Evolutionary conservation across 2,888 invertebrate species (phyloP), one percentile per base, ranked within the genome.

Genomic region (Idaea aversata): DNA sequence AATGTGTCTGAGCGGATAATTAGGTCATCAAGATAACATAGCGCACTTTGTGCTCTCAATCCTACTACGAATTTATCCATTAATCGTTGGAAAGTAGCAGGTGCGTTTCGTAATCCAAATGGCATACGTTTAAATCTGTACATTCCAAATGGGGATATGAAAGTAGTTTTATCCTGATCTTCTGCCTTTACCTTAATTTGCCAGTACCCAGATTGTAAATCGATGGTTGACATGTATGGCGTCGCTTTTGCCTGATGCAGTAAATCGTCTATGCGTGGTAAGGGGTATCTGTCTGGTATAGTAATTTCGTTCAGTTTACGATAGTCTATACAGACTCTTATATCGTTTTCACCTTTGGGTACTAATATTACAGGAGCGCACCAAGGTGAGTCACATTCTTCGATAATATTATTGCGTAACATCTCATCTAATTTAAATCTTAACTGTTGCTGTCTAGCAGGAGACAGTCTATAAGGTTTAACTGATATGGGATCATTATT

Each of bases 181-280:
- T 72, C 69, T 10, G 78, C 75, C 4, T 65, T 67, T 0, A 78
- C 65, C 15, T 67, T 74, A 0, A 80, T 69, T 61, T 79, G 78
- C 75, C 76, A 79, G 57, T 80, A 79, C 0, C 78, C 79, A n/a
- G 78, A 60, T 6, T 66, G 66, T 1, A 80, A 65, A 63, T 80
- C 78, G 0, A 80, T 62, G 2, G 75, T 73, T 3, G 67, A 66
- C 77, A 80, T 77, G 16, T 61, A 79, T 0, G 70, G 72, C 0
- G 70, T 75, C 0, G 72, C 70, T 35, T 77, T 79, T 0, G 77
- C 75, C 0, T 63, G 62, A 57, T 81, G 78, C 1, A 80, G 65
- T 0, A 79, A 58, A 61, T 79, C 78, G 25, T 87, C 87, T 59
- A 87, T 84, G 7, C 81, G 64, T 1, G 88, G 88, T 3, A 87